Evolutionary conservation across 2,113 vertebrate species (phyloP).

Genomic region (Caranx ignobilis): DNA sequence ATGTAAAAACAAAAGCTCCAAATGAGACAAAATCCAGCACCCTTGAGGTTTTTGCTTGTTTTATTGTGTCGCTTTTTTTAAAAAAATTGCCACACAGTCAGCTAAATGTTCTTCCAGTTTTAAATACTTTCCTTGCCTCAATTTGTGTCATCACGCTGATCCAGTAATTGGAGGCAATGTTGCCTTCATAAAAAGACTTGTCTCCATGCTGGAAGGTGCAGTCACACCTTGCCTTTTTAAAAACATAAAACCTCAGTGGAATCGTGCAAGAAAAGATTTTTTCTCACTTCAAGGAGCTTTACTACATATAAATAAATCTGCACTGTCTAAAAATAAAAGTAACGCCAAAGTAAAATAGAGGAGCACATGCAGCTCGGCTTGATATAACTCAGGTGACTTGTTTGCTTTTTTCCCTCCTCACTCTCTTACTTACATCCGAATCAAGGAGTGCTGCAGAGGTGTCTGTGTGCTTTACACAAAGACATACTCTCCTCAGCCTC

Average conservation of each 20-base stretch:
- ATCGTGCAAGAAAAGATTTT: slow-evolving; percentile 67
- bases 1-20: not conserved
- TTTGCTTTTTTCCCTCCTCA: slow-evolving; percentile 74
- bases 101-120: slow-evolving; percentile 22
- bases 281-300: slow-evolving; percentile 67
- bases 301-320: slow-evolving; percentile 69
- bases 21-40: slow-evolving; percentile 4
- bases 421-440: slow-evolving; percentile 75
- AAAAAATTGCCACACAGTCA: not conserved
- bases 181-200: slow-evolving; percentile 46
- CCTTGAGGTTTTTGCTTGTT: not conserved
- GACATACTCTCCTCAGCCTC: slow-evolving; percentile 80
- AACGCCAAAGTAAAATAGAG: slow-evolving; percentile 62
- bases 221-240: slow-evolving; percentile 57
- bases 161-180: slow-evolving; percentile 59
- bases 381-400: slow-evolving; percentile 84
- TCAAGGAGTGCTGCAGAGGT: slow-evolving; percentile 79
- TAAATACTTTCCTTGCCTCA: slow-evolving; percentile 26
- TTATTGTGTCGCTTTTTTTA: slow-evolving; percentile 1
- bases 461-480: slow-evolving; percentile 86
- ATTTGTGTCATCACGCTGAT: slow-evolving; percentile 41
- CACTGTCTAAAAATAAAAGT: slow-evolving; percentile 69
- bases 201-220: slow-evolving; percentile 57
- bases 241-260: slow-evolving; percentile 64
- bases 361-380: slow-evolving; percentile 71